Base-by-base conservation (phyloP, 1,140 invertebrate species). In the Papilio aristodemus region DNA sequence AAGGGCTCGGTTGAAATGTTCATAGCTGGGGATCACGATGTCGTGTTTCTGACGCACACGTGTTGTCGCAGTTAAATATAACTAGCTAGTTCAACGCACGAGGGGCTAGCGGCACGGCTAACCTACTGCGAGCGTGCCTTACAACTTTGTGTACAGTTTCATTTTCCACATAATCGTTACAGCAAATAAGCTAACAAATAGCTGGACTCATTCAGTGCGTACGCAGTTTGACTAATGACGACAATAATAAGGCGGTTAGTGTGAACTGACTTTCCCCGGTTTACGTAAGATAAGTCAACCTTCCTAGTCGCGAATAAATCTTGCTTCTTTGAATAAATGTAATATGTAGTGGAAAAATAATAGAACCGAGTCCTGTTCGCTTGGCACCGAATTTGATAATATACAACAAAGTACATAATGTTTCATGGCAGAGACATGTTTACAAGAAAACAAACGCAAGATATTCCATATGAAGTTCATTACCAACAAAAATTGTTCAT, bases 31-130 rank as follows among this genome's bases (percentile, higher is more conserved):
- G 63, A 66, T 25, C 63, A 39, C 59, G 59, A 19, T 79, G 79
- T 78, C 64, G 73, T 72, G 71, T 73, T 79, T 72, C 74, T 71
- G 68, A 50, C 71, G 77, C 84, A 86, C 88, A 91, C 85, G 84
- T 91, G 89, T 84, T 84, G 80, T 78, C 77, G 80, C 77, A 83
- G 89, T 88, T 91, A 91, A 89, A 91, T 89, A 88, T 91, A 91
- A 90, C 86, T 75, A n/a, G 75, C 67, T 76, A 73, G 89, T 89
- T 91, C 87, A 89, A 89, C 81, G 86, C 78, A 85, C 87, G 77
- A 85, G 81, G 80, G 85, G 80, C 73, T 76, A 66, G 70, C 78
- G 84, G 77, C 81, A 86, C 80, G 84, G 77, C 78, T 85, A 86
- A 89, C 84, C 85, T 77, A 88, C 80, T 79, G 80, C 75, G 74